Evolutionary conservation across 2,113 vertebrate genomes (phyloP), one percentile per base, ranked within the genome.

Genomic region (Perca flavescens): DNA sequence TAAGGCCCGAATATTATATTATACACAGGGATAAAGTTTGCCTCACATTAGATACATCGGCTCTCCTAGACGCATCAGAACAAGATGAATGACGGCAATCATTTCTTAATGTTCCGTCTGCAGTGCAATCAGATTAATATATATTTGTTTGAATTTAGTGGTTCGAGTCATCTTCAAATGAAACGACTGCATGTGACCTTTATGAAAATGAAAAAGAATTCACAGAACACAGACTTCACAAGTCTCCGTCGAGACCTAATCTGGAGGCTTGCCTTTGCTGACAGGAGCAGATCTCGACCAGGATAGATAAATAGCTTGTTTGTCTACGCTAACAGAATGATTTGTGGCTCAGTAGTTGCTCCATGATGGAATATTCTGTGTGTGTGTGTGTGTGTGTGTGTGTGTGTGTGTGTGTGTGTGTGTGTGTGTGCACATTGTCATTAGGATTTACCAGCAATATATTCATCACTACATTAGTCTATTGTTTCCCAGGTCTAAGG

Each of bases 221-320:
- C 22, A 61, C 71, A 83, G 74, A 89, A 65, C 54, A 69, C 66
- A 87, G 77, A 73, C 74, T 85, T 89, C 71, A 80, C 60, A 67
- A 79, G 76, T 84, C 76, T 85, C 77, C n/a, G 36, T 50, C 15
- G 62, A 80, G 74, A 76, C 73, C 22, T 86, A 78, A 91, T 90
- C 74, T 71, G 58, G 63, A 76, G 74, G 62, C 47, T 65, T 1
- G 63, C 69, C 66, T 80, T 54, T 82, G 81, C 79, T 90, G 90
- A 88, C 84, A 72, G 84, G 82, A 76, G 77, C 86, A 84, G 81
- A 87, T 92, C 85, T 85, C 72, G 73, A 86, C 77, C 28, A 19
- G 62, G 85, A 88, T 71, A 77, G 89, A 93, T 86, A 83, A 90
- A 93, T 90, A 60, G 71, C 81, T 85, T 92, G 90, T 91, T 91